Evolutionary conservation across 1,140 invertebrate genomes (phyloP).

Genomic region (Drosophila funebris): DNA sequence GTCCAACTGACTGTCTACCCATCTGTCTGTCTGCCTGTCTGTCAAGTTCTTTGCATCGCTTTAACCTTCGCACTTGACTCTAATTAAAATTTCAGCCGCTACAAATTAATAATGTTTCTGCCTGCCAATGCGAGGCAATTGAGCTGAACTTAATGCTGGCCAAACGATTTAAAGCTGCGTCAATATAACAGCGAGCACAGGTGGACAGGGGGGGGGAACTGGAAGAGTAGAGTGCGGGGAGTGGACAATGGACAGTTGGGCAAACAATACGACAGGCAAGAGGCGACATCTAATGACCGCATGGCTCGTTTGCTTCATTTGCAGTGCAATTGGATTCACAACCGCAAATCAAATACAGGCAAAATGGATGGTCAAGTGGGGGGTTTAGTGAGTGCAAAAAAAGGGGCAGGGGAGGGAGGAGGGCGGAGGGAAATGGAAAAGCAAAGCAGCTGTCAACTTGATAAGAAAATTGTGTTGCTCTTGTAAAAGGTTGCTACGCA

Average conservation of each 20-base stretch:
- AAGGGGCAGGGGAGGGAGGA: no score
- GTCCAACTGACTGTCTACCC: neutral
- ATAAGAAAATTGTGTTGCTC: neutral
- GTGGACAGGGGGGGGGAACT: neutral
- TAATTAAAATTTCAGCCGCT: slow-evolving; percentile 67
- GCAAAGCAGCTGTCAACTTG: neutral
- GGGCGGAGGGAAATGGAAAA: neutral
- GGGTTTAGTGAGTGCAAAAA: no score
- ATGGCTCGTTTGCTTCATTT: slow-evolving; percentile 79
- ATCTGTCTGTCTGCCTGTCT: neutral
- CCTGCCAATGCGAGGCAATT: slow-evolving; percentile 33
- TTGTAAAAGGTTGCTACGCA: neutral
- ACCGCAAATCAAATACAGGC: slow-evolving; percentile 77
- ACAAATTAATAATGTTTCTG: slow-evolving; percentile 51
- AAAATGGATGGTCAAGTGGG: neutral
- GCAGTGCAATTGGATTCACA: slow-evolving; percentile 78
- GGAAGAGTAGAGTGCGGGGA: neutral
- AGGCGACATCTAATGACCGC: slow-evolving; percentile 70
- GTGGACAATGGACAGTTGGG: slow-evolving; percentile 8
- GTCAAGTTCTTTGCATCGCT: neutral
- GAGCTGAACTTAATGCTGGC: slow-evolving; percentile 41
- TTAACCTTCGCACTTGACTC: slow-evolving; percentile 10
- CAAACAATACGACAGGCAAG: slow-evolving; percentile 47
- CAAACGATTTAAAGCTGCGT: slow-evolving; percentile 49
- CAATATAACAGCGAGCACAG: slow-evolving; percentile 28